phyloP scores from a whole-genome alignment of 2,888 invertebrate species.

The Athetis lepigone region DNA sequence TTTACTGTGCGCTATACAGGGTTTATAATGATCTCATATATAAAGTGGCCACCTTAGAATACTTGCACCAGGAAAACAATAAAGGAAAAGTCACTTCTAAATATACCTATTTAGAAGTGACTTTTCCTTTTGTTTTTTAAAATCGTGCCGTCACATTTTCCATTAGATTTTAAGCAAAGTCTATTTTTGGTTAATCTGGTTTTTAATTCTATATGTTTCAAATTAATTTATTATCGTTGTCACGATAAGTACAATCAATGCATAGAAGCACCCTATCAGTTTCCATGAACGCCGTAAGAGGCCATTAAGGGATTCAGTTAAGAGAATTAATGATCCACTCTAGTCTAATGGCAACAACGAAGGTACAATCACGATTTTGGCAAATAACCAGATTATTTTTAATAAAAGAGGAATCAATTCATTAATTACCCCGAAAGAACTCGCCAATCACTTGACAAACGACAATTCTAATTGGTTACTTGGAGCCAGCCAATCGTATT shows the following conservation, averaged over 20 bases:
- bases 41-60: too few relatives aligned
- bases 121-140: too few relatives aligned
- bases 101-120: too few relatives aligned
- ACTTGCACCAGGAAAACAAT: too few relatives aligned
- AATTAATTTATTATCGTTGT: constrained; percentile 10
- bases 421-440: constrained; percentile 44
- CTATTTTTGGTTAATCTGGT: background rate
- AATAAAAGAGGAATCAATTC: constrained; percentile 43
- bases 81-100: too few relatives aligned
- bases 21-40: too few relatives aligned
- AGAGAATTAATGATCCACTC: constrained; percentile 52
- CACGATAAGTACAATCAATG: constrained; percentile 11
- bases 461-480: constrained; percentile 48
- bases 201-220: constrained; percentile 1
- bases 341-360: constrained; percentile 34
- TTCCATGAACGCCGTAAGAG: constrained; percentile 36
- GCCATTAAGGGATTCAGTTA: constrained; percentile 47
- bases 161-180: too few relatives aligned
- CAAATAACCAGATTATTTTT: constrained; percentile 27
- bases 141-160: too few relatives aligned
- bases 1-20: too few relatives aligned
- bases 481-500: constrained; percentile 41
- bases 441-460: constrained; percentile 53
- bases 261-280: constrained; percentile 37
- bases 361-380: constrained; percentile 31